Conservation (phyloP, 2,113 vertebrate species). For the Nerophis ophidion region DNA sequence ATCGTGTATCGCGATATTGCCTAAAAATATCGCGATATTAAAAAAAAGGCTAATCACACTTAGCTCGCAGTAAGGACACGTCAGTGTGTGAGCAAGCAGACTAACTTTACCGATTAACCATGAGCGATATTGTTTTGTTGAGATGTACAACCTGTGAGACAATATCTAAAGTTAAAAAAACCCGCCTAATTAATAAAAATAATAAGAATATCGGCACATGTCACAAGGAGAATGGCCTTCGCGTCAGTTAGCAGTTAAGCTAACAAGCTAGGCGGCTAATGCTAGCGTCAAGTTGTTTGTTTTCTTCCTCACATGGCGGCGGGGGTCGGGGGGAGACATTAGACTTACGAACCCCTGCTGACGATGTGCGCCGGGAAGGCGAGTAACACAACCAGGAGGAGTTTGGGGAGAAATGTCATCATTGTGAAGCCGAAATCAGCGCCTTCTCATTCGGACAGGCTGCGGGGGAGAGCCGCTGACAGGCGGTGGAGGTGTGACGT, state of each 20-base stretch:
- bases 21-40: no score
- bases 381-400: constrained; percentile 56
- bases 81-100: constrained; percentile 47
- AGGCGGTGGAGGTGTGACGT: no score
- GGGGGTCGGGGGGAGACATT: rapidly evolving
- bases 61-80: constrained; percentile 63
- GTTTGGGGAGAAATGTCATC: constrained; percentile 58
- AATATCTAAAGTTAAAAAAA: not conserved
- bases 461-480: not conserved
- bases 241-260: not conserved
- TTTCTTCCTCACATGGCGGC: no score
- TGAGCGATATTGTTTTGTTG: no score
- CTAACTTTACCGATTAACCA: not conserved
- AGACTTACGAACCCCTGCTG: constrained; percentile 38
- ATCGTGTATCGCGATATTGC: no score
- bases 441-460: constrained; percentile 29
- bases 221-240: constrained; percentile 28
- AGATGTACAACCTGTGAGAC: not conserved
- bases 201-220: constrained; percentile 11
- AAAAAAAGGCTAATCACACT: not conserved
- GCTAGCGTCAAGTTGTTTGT: not conserved
- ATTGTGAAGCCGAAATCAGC: constrained; percentile 46
- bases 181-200: no score
- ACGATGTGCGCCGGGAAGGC: constrained; percentile 58
- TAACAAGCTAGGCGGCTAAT: constrained; percentile 34